Percentiles rank a stretch among this genome's conserved stretches.
phyloP scores from a whole-genome alignment of 2,797 vertebrate species.

The Pangasius djambal region DNA sequence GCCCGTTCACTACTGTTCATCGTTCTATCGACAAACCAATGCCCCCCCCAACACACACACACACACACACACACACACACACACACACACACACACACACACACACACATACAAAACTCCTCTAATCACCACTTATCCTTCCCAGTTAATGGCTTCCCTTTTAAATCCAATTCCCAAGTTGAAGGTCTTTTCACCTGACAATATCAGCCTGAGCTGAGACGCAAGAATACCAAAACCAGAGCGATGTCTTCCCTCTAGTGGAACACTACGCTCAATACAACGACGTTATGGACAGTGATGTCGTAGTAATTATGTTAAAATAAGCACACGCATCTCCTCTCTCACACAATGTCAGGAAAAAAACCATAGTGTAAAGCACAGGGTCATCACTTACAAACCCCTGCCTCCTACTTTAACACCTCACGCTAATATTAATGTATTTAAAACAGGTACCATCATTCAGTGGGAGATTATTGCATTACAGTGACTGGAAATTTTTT shows the following conservation, averaged over 20 bases:
- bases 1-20: too few relatives aligned
- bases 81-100: too few relatives aligned
- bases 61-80: too few relatives aligned
- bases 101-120: not conserved
- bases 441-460: not conserved
- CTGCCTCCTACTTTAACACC: not conserved
- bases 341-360: not conserved
- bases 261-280: not conserved
- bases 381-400: not conserved
- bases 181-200: not conserved
- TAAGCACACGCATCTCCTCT: not conserved
- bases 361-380: not conserved
- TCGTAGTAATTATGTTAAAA: not conserved
- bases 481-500: not conserved
- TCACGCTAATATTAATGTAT: too few relatives aligned
- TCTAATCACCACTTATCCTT: not conserved
- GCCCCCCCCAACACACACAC: too few relatives aligned
- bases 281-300: not conserved
- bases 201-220: not conserved
- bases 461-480: not conserved
- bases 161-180: not conserved
- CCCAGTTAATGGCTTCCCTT: not conserved
- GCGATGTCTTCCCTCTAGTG: constrained; percentile 4
- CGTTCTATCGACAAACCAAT: too few relatives aligned
- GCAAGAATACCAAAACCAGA: not conserved